Base-by-base conservation (phyloP, 2,797 vertebrate genomes). In the Naso thynnoides region DNA sequence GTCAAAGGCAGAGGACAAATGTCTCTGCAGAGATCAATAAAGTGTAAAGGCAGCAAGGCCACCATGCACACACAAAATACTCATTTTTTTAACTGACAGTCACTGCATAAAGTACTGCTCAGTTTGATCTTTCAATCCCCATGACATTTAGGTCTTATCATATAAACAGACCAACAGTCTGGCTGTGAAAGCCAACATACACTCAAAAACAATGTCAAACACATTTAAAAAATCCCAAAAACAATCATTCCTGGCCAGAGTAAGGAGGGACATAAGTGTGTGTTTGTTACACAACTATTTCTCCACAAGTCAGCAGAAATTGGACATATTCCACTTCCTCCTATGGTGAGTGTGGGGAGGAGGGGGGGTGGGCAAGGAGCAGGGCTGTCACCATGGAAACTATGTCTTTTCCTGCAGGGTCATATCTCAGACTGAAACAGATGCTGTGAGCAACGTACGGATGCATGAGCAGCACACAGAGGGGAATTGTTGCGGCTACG, bases 351-450 rank as follows among this genome's bases (percentile, higher is more conserved):
- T 27, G 48, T 57, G n/a, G 27, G 47, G 19, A 16, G 55, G 65
- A 70, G 68, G 68, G 65, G 73, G 68, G 68, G 18, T 60, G 80
- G 80, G 75, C 45, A 81, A 65, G 39, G 65, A 79, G 82, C 59
- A 58, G 16, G 57, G 58, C 48, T 65, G 86, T 91, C 74, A 16
- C 89, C 82, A 88, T 91, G 86, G 86, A 88, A 90, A 91, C 89
- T 61, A 73, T 48, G 83, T 84, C 72, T 88, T 82, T 87, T 88
- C 78, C 83, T 82, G 76, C 75, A 21, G 5, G 79, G 79, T 87
- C 59, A 79, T 73, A 82, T 88, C 78, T 79, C 69, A 79, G 76
- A 67, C 38, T 80, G 60, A 85, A 88, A 84, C 83, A 86, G 84
- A 89, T 89, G 85, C 81, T 86, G 47, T 69, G 71, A 71, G 77